Percentiles rank a stretch among this genome's conserved stretches.
Evolutionary conservation across 2,797 vertebrate species (phyloP).

Genomic region (Zonotrichia albicollis): DNA sequence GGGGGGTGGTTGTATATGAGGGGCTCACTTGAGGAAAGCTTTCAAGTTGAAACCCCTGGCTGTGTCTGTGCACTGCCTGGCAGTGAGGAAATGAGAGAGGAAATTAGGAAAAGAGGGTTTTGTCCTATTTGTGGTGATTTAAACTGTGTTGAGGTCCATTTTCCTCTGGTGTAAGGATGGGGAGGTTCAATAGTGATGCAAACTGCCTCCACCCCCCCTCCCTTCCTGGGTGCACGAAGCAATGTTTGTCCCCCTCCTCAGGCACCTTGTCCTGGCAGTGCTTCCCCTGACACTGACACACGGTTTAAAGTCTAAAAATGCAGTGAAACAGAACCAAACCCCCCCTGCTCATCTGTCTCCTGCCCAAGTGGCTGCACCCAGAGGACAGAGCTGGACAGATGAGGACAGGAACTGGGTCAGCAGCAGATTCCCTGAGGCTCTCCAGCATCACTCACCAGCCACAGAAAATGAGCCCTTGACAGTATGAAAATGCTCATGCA

Average conservation of each 20-base stretch:
- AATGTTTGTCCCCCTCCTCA: not conserved
- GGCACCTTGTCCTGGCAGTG: not conserved
- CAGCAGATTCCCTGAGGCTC: not conserved
- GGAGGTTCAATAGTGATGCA: not conserved
- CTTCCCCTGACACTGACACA: not conserved
- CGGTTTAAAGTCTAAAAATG: not conserved
- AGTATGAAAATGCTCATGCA: not conserved
- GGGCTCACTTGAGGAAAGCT: not conserved
- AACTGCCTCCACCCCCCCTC: not conserved
- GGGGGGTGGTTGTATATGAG: not conserved
- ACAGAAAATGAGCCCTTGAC: not conserved
- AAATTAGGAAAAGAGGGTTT: not conserved
- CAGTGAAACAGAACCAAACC: rapidly evolving
- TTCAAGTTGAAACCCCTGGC: not conserved
- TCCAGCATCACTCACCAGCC: not conserved
- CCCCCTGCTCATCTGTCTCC: not conserved
- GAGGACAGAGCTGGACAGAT: not conserved
- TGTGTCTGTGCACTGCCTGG: not conserved
- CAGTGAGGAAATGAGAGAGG: not conserved
- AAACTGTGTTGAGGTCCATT: not conserved
- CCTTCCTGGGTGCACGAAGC: rapidly evolving
- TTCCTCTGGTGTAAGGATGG: not conserved
- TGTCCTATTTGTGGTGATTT: not conserved
- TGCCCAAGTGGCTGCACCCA: not conserved
- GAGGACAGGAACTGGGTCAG: not conserved